phyloP scores from a whole-genome alignment of 1,140 invertebrate genomes.

The Brachionus paranguensis region DNA sequence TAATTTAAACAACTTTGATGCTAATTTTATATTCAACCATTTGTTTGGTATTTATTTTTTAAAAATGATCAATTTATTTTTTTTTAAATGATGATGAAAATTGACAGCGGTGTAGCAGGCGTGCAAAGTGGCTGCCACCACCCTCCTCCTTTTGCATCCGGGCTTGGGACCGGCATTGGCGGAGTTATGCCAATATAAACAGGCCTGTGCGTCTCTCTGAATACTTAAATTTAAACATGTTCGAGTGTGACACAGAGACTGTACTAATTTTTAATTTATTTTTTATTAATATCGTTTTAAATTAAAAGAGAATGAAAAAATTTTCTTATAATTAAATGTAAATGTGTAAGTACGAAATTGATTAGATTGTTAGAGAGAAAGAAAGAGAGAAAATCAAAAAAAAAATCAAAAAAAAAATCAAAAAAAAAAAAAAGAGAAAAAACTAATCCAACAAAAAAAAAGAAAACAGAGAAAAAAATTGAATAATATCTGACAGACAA shows the following conservation, averaged over 20 bases:
- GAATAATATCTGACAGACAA: slow-evolving; percentile 15
- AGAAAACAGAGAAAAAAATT: neutral
- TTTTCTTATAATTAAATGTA: neutral
- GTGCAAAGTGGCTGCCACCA: neutral
- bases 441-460: neutral
- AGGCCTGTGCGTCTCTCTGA: too few species aligned
- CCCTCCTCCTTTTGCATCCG: neutral
- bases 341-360: neutral
- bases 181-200: neutral
- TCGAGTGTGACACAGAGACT: too few species aligned
- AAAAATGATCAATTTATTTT: too few species aligned
- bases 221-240: too few species aligned
- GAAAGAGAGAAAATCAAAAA: neutral
- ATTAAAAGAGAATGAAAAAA: neutral
- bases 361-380: neutral
- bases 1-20: too few species aligned
- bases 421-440: too few species aligned
- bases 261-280: neutral
- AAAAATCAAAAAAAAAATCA: neutral
- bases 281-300: neutral
- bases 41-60: too few species aligned
- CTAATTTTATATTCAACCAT: too few species aligned
- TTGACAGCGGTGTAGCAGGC: too few species aligned
- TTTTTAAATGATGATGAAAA: too few species aligned
- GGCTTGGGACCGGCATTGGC: neutral